Evolutionary conservation across 2,888 invertebrate species (phyloP).

Genomic region (Caenorhabditis auriculariae): DNA sequence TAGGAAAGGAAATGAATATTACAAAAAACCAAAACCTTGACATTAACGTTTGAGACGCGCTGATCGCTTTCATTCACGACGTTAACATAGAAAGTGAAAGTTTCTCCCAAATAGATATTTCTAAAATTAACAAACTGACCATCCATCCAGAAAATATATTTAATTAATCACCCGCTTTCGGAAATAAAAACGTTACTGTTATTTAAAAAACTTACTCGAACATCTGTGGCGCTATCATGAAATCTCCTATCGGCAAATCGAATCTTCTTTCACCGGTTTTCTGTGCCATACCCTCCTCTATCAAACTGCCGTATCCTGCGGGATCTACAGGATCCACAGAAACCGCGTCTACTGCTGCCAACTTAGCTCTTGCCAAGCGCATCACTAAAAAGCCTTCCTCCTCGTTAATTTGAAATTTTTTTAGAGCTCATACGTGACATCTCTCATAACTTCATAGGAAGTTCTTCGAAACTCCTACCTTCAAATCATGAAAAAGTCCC

Average conservation of each 20-base stretch:
- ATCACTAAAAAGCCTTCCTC: conserved; percentile 72
- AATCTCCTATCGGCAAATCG: conserved; percentile 77
- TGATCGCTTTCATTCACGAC: conserved; percentile 91
- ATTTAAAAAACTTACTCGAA: conserved; percentile 75
- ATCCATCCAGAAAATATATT: neutral
- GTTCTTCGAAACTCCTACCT: too few relatives aligned
- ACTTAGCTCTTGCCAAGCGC: conserved; percentile 87
- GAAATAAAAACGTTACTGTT: neutral
- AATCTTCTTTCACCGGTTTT: conserved; percentile 40
- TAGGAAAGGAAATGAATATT: conserved; percentile 1
- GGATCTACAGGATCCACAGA: conserved; percentile 72
- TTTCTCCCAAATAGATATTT: conserved; percentile 95
- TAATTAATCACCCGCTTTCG: neutral
- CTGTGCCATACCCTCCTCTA: conserved; percentile 10
- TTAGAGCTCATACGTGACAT: too few relatives aligned
- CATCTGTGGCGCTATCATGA: conserved; percentile 88
- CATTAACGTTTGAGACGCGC: conserved; percentile 78
- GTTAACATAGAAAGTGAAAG: conserved; percentile 94
- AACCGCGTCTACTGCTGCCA: conserved; percentile 79
- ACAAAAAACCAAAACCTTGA: conserved; percentile 71
- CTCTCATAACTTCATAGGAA: too few relatives aligned
- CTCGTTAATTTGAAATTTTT: conserved; percentile 1
- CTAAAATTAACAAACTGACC: conserved; percentile 65
- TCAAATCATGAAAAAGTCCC: too few relatives aligned
- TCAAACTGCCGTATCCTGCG: conserved; percentile 22